Conservation (phyloP, 2,113 vertebrate species). For the Ceyx melanurus region DNA sequence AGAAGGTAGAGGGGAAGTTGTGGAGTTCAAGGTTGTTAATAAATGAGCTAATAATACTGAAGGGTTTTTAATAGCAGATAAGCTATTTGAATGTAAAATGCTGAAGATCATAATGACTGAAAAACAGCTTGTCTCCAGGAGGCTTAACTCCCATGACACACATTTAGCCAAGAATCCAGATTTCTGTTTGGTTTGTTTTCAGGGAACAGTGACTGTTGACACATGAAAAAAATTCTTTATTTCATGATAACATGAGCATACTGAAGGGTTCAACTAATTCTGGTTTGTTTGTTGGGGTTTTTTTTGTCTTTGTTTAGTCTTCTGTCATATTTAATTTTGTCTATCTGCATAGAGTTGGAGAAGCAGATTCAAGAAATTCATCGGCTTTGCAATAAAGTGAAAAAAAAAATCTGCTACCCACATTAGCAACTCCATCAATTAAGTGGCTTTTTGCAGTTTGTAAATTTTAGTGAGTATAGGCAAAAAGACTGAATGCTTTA, state of each 20-base stretch:
- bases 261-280: not conserved
- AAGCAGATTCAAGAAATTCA: not conserved
- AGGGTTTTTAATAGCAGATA: not conserved
- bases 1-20: not conserved
- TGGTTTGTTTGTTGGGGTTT: not conserved
- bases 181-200: not conserved
- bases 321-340: not conserved
- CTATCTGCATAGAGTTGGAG: not conserved
- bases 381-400: not conserved
- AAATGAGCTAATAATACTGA: not conserved
- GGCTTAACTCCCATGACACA: not conserved
- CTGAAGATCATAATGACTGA: not conserved
- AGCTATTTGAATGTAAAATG: not conserved
- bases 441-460: not conserved
- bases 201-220: not conserved
- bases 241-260: not conserved
- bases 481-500: not conserved
- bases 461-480: not conserved
- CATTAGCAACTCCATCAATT: not conserved
- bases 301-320: accelerated
- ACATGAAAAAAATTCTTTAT: not conserved
- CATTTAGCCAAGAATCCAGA: not conserved
- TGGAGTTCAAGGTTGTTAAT: not conserved
- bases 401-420: not conserved
- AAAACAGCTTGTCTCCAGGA: not conserved